Evolutionary conservation across 2,113 vertebrate genomes (phyloP), one percentile per base, ranked within the genome.

Genomic region (Siniperca knerii): DNA sequence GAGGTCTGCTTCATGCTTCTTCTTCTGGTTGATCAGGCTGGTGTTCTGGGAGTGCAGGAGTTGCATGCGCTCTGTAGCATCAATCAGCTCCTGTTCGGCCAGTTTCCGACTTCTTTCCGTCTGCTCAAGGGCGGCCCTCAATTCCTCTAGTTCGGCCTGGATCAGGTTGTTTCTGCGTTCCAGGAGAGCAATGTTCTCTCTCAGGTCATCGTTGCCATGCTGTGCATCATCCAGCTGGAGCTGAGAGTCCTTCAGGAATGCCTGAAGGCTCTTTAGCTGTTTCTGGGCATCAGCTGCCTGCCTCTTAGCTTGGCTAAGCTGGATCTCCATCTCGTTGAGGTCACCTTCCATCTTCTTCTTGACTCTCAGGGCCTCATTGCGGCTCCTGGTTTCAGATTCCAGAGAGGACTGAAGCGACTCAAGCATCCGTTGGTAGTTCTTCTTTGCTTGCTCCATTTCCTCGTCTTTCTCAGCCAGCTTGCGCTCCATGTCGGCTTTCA

Each of bases 311-410:
- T 96, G 95, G 87, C 96, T 95, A 0, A 98, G 95, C 91, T 99
- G 98, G 84, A 98, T 96, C 94, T 98, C 94, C 94, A 95, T 95
- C 73, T 95, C 93, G 11, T 94, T 94, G 76, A 98, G 96, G 92
- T 98, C 97, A 0, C 97, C 97, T 68, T 98, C 97, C 97, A 98
- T 98, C 95, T 98, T 98, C 95, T 98, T 98, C 93, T 97, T 98
- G 72, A 98, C 90, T 76, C 97, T 84, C 82, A 98, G 91, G 4
- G 97, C 96, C 88, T 98, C 97, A 0, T 96, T 97, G 62, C 97
- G 95, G 92, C 97, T 97, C 20, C 97, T 95, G 0, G 96, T 97
- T 93, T 98, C 97, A 0, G 97, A 94, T 0, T 98, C 97, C 89
- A 98, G 92, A 0, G 97, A 97, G 61, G 96, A 94, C 95, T 98